Evolutionary conservation across 2,113 vertebrate species (phyloP).

Genomic region (Charina bottae): DNA sequence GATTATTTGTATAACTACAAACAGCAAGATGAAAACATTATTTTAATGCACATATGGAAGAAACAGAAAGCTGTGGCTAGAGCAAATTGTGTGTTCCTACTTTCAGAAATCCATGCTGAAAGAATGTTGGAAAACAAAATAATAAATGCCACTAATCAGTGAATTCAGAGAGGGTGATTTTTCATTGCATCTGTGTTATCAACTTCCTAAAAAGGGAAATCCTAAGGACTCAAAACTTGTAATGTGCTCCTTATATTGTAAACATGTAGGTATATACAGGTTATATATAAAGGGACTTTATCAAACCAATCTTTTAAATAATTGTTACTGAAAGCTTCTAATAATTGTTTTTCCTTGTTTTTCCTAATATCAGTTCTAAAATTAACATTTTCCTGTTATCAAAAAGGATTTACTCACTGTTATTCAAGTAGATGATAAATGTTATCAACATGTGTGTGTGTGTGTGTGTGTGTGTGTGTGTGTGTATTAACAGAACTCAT

Average conservation of each 20-base stretch:
- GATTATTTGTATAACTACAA: neutral
- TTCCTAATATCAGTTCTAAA: constrained; percentile 20
- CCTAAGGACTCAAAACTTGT: neutral
- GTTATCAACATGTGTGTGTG: too few species aligned
- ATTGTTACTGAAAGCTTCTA: constrained; percentile 4
- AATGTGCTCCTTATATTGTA: neutral
- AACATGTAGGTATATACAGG: neutral
- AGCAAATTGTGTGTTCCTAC: neutral
- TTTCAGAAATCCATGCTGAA: neutral
- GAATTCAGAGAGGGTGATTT: neutral
- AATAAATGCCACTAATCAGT: neutral
- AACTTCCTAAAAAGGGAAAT: neutral
- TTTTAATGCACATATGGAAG: neutral
- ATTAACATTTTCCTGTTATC: constrained; percentile 29
- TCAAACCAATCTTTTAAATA: rapidly evolving
- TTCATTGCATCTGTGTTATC: too few species aligned
- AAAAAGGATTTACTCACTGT: constrained; percentile 26
- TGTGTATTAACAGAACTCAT: constrained; percentile 53
- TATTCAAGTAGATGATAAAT: constrained; percentile 55
- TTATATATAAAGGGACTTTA: neutral
- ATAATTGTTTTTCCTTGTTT: neutral
- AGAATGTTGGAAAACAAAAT: neutral
- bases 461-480: too few species aligned
- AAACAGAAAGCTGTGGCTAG: neutral
- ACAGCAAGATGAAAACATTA: neutral